Evolutionary conservation across 2,797 vertebrate species (phyloP).

Genomic region (Macroramphosus scolopax): DNA sequence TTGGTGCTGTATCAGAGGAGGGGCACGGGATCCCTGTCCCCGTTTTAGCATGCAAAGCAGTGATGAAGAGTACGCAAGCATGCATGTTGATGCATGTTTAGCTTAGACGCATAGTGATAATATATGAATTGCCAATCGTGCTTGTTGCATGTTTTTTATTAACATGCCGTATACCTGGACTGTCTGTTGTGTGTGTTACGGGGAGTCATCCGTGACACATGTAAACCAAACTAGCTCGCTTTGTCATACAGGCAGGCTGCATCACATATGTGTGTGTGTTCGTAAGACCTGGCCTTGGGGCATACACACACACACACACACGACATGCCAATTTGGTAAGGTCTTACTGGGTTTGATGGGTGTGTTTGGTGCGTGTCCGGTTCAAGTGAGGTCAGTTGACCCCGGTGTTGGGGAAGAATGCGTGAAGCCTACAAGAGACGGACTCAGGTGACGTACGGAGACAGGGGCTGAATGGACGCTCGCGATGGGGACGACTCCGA

Average conservation of each 20-base stretch:
- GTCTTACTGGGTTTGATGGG: conserved; percentile 65
- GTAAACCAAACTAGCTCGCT: conserved; percentile 46
- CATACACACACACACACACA: conserved; percentile 40
- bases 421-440: conserved; percentile 51
- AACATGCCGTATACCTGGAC: conserved; percentile 12
- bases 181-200: conserved; percentile 32
- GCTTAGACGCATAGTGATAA: conserved; percentile 2
- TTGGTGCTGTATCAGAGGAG: not conserved
- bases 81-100: not conserved
- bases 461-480: conserved; percentile 52
- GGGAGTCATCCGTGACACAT: conserved; percentile 33
- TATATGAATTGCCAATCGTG: not conserved
- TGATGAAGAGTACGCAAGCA: conserved; percentile 1
- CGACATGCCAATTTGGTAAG: conserved; percentile 52
- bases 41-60: conserved; percentile 8
- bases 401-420: conserved; percentile 52
- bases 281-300: conserved; percentile 54
- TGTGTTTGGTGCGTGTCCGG: conserved; percentile 55
- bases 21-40: not conserved
- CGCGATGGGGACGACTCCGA: conserved; percentile 42
- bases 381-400: conserved; percentile 66
- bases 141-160: conserved; percentile 47
- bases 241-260: conserved; percentile 39
- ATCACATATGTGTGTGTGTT: conserved; percentile 39
- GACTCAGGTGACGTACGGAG: conserved; percentile 44